Evolutionary conservation across 2,888 invertebrate species (phyloP).

Genomic region (Tipula confusa): DNA sequence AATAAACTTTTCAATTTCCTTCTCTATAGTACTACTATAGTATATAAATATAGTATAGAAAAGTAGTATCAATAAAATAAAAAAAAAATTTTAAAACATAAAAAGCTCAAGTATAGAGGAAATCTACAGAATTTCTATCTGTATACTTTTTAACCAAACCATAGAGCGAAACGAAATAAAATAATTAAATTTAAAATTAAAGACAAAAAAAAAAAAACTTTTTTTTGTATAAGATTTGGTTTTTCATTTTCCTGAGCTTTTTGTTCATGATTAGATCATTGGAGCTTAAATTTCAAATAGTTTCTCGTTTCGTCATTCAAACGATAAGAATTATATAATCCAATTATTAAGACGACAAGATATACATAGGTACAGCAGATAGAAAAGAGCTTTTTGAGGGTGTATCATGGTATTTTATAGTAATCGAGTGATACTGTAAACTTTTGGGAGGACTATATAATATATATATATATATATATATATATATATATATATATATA

Average conservation of each 20-base stretch:
- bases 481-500: too few relatives aligned
- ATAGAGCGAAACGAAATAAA: neutral
- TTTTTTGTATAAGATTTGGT: neutral
- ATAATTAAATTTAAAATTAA: slow-evolving; percentile 3
- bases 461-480: too few relatives aligned
- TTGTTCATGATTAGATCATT: neutral
- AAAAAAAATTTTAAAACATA: neutral
- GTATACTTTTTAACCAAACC: neutral
- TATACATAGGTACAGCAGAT: too few relatives aligned
- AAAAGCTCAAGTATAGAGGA: neutral
- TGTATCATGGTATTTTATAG: neutral
- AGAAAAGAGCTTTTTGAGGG: neutral
- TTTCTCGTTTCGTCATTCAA: neutral
- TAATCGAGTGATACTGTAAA: neutral
- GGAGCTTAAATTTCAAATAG: neutral
- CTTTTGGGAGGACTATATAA: neutral
- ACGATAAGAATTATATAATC: neutral
- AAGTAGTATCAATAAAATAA: neutral
- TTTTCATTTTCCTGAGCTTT: neutral
- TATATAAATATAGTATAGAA: neutral
- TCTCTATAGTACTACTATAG: neutral
- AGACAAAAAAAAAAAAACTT: neutral
- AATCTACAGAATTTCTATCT: neutral
- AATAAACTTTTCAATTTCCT: neutral
- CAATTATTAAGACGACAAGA: neutral